These are phyloP conservation scores for Allacma fusca DNA, from an alignment of 2,888 invertebrate genomes.

Conservation along the genomic window DNA sequence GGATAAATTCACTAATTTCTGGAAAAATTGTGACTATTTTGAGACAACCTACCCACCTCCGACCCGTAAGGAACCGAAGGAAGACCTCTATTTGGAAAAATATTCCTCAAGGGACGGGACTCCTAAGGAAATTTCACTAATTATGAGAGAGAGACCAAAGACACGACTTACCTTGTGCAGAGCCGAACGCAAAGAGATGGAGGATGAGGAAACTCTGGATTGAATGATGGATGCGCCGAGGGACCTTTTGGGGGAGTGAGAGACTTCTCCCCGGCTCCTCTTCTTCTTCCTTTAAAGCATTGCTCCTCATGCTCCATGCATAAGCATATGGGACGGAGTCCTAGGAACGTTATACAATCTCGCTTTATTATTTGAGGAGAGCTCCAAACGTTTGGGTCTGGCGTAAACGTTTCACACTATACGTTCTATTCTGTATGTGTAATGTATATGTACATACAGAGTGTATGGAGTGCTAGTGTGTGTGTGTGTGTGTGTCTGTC, in stretches of 20 bases:
- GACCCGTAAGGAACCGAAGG: not conserved
- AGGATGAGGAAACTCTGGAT: slow-evolving; percentile 28
- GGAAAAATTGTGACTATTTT: not conserved
- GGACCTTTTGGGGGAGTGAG: not conserved
- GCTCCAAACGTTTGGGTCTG: no score
- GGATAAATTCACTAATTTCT: not conserved
- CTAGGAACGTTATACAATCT: no score
- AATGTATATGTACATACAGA: no score
- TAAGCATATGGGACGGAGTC: no score
- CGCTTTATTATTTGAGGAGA: no score
- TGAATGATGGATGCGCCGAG: slow-evolving; percentile 41
- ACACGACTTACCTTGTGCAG: slow-evolving; percentile 59
- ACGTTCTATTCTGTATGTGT: no score
- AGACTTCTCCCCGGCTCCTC: slow-evolving; percentile 32
- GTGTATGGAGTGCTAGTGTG: no score
- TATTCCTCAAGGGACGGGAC: not conserved
- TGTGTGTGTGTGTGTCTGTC: no score
- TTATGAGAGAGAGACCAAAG: slow-evolving; percentile 30
- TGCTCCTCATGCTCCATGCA: not conserved
- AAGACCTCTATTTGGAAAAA: not conserved
- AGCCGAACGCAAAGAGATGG: slow-evolving; percentile 60
- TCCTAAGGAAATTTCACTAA: not conserved
- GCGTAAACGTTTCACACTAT: no score
- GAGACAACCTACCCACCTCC: not conserved
- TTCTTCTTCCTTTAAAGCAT: not conserved